These are phyloP conservation scores for Leptopilina myrica DNA, from an alignment of 2,888 invertebrate genomes.

Conservation along the genomic window DNA sequence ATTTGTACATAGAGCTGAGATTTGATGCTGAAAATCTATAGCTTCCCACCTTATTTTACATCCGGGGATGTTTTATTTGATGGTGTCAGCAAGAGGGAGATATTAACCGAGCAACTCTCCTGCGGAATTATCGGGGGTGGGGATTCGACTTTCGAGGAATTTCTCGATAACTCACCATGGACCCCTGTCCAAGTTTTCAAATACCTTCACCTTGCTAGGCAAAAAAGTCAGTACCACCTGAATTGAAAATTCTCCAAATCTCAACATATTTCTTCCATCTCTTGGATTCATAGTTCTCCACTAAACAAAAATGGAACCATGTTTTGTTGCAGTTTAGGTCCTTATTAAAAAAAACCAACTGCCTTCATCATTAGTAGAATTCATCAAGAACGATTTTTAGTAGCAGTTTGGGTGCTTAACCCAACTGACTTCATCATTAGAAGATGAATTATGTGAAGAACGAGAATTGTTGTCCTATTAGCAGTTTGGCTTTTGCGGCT, in stretches of 20 bases:
- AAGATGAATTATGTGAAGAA: background rate
- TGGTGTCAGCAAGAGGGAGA: constrained; percentile 70
- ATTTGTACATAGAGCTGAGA: constrained; percentile 28
- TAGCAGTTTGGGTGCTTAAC: no score
- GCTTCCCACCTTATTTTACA: constrained; percentile 37
- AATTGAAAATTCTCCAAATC: no score
- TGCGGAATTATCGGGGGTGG: constrained; percentile 66
- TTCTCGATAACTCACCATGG: constrained; percentile 50
- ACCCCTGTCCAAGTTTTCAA: constrained; percentile 33
- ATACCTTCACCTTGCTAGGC: constrained; percentile 21
- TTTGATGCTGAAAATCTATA: constrained; percentile 37
- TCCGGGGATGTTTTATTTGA: constrained; percentile 67
- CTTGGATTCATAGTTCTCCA: no score
- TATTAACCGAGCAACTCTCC: constrained; percentile 68
- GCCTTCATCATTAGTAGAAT: no score
- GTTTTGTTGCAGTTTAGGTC: no score
- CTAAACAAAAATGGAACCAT: no score
- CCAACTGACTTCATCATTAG: no score
- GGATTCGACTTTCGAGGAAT: constrained; percentile 65
- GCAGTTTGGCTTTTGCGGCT: constrained; percentile 61
- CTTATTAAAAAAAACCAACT: no score
- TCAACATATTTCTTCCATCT: no score
- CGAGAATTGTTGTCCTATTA: constrained; percentile 58
- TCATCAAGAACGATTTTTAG: no score
- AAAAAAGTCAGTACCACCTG: no score